Conservation (phyloP, 1,140 invertebrate species). For the Hyphantria cunea region DNA sequence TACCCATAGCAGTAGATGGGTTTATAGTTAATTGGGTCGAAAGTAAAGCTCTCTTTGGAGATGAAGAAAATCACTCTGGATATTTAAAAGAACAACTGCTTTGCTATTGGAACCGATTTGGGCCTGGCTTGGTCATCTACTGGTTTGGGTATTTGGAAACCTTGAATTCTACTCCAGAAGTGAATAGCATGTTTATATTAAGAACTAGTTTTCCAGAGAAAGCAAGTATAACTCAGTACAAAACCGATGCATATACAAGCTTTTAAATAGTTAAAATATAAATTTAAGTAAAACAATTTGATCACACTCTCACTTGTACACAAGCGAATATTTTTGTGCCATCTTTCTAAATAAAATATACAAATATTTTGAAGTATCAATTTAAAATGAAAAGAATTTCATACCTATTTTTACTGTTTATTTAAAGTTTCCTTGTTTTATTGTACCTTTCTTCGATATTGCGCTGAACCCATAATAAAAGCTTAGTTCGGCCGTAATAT, state of each 20-base stretch:
- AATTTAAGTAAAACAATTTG: too few species aligned
- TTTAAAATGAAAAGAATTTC: too few species aligned
- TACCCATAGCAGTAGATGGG: conserved; percentile 93
- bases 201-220: conserved; percentile 56
- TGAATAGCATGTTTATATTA: conserved; percentile 75
- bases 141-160: conserved; percentile 96
- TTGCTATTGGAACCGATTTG: conserved; percentile 97
- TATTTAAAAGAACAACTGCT: conserved; percentile 94
- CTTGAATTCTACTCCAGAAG: conserved; percentile 73
- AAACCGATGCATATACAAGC: conserved; percentile 47
- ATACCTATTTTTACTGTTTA: too few species aligned
- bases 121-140: conserved; percentile 96
- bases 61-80: conserved; percentile 89
- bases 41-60: conserved; percentile 97
- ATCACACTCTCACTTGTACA: too few species aligned
- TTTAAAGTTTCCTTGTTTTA: too few species aligned
- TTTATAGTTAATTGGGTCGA: conserved; percentile 97
- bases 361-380: too few species aligned
- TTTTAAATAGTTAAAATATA: too few species aligned
- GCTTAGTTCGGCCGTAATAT: too few species aligned
- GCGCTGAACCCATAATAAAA: too few species aligned
- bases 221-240: conserved; percentile 68
- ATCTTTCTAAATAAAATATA: too few species aligned
- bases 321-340: too few species aligned
- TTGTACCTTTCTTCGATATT: too few species aligned